Base-by-base conservation (phyloP, 2,888 invertebrate genomes). In the Lochmaea capreae region DNA sequence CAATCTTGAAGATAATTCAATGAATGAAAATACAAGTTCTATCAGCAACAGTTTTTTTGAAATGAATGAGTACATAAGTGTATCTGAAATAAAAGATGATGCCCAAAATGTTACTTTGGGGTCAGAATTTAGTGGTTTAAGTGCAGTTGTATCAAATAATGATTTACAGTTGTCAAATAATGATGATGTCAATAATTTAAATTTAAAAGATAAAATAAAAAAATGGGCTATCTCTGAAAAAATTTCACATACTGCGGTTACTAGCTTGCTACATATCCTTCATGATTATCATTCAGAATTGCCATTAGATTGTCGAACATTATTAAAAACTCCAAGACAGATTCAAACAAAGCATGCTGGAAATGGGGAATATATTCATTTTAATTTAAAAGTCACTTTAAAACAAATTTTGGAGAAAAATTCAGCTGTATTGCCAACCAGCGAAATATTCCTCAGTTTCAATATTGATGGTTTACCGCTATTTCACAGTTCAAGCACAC, bases 381-480 rank as follows among this genome's bases (percentile, higher is more conserved):
- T 58, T 59, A 67, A 43, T 67, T 67, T 67, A 42, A 67, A 58
- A 57, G 54, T 52, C 10, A 54, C 18, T 65, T 54, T 54, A 54
- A 52, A 54, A 22, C 22, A 65, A 49, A 42, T 52, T n/a, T 70
- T 54, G 54, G 39, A 61, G 11, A 61, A 43, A 43, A 43, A 43
- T 43, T 2, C 43, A 43, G 43, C 43, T 43, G 43, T 43, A 43
- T 12, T 43, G 43, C 43, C 12, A n/a, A 61, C 14, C 61, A 61
- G 12, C 43, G 43, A 43, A 43, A 43, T 43, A 43, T 43, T 39
- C 11, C 39, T 22, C 9, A 61, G 42, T 63, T 63, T 72, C 26
- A 73, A 73, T 58, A 46, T 66, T 26, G 67, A 74, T 74, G 74
- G 74, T 62, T 67, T 72, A 46, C 74, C 71, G 42, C 49, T 71